These are phyloP conservation scores for Dastarcus helophoroides DNA, from an alignment of 2,888 invertebrate genomes.

Conservation along the genomic window DNA sequence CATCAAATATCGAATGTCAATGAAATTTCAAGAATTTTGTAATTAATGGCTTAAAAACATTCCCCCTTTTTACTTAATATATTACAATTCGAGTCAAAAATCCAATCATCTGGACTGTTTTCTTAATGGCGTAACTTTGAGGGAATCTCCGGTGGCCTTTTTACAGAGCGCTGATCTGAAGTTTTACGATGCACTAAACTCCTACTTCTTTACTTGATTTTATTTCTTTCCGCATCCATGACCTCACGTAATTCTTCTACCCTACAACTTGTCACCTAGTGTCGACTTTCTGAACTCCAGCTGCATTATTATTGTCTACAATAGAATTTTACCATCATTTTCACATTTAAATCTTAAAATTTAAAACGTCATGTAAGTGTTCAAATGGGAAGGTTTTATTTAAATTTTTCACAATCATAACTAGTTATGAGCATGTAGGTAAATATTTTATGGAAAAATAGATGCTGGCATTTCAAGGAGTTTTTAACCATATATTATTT, in stretches of 20 bases:
- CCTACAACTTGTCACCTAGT: constrained; percentile 21
- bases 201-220: constrained; percentile 21
- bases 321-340: too few relatives aligned
- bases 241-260: constrained; percentile 23
- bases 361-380: too few relatives aligned
- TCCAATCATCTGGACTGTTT: constrained; percentile 30
- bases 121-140: constrained; percentile 29
- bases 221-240: constrained; percentile 27
- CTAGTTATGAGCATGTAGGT: too few relatives aligned
- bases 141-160: constrained; percentile 29
- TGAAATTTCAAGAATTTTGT: too few relatives aligned
- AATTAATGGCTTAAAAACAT: too few relatives aligned
- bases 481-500: too few relatives aligned
- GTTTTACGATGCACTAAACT: constrained; percentile 30
- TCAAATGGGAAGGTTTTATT: too few relatives aligned
- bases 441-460: too few relatives aligned
- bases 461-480: too few relatives aligned
- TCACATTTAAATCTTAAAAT: too few relatives aligned
- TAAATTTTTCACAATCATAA: too few relatives aligned
- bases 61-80: not conserved
- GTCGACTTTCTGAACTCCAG: constrained; percentile 11
- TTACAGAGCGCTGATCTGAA: constrained; percentile 23
- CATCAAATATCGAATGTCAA: too few relatives aligned
- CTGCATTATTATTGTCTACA: constrained; percentile 20
- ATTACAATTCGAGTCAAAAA: constrained; percentile 12